Percentiles rank a stretch among this genome's conserved stretches.
Evolutionary conservation across 2,113 vertebrate genomes (phyloP).

Genomic region (Hoplias malabaricus): DNA sequence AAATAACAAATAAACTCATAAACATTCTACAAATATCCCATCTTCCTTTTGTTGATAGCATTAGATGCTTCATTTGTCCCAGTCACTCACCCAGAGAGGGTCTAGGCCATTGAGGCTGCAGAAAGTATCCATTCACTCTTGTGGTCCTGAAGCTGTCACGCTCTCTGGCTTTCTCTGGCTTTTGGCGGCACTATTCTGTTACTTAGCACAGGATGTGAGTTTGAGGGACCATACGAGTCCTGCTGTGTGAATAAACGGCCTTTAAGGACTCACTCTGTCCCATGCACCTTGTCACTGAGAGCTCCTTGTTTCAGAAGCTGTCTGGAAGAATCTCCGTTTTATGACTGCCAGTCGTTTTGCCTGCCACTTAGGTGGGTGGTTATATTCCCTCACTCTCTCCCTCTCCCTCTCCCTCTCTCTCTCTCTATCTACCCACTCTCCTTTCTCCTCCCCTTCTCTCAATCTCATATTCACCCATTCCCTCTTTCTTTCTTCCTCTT

Average conservation of each 20-base stretch:
- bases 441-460: conserved; percentile 20
- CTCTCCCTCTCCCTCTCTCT: conserved; percentile 39
- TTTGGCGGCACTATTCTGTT: conserved; percentile 41
- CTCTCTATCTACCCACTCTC: conserved; percentile 35
- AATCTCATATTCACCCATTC: conserved; percentile 8
- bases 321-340: conserved; percentile 68
- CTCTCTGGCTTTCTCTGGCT: conserved; percentile 56
- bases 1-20: not conserved
- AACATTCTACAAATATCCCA: not conserved
- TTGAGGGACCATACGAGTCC: conserved; percentile 13
- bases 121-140: conserved; percentile 76
- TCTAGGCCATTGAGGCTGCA: conserved; percentile 80
- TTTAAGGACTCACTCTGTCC: conserved; percentile 46
- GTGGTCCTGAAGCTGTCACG: conserved; percentile 62
- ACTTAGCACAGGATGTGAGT: conserved; percentile 4
- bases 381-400: conserved; percentile 68
- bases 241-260: conserved; percentile 56
- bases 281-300: conserved; percentile 64
- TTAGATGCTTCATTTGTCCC: not conserved
- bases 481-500: conserved; percentile 16
- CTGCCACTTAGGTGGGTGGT: conserved; percentile 76
- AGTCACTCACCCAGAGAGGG: conserved; percentile 78
- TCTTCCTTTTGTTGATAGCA: not conserved
- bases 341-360: conserved; percentile 64
- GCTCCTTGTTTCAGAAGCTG: conserved; percentile 68